Percentiles rank a stretch among this genome's conserved stretches.
These are phyloP conservation scores for Aotus griseimembra DNA, from an alignment of 2,797 vertebrate species.

Conservation along the genomic window DNA sequence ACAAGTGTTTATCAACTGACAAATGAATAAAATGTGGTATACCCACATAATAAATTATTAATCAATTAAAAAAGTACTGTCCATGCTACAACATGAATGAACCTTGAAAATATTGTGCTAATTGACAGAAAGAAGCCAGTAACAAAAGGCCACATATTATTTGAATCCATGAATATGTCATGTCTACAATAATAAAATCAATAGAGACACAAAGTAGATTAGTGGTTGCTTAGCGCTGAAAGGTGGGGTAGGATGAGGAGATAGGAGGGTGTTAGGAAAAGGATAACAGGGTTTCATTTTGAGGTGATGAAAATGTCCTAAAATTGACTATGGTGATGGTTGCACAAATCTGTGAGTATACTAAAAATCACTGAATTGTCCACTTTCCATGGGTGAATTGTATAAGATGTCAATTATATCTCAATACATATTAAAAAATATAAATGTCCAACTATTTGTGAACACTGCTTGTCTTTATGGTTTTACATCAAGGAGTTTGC, in stretches of 20 bases:
- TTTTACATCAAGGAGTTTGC: not conserved
- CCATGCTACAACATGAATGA: not conserved
- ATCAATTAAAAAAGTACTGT: not conserved
- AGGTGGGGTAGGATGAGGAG: not conserved
- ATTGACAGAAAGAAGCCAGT: not conserved
- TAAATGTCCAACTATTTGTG: not conserved
- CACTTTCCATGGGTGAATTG: not conserved
- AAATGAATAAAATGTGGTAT: not conserved
- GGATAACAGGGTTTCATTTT: not conserved
- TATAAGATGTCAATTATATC: not conserved
- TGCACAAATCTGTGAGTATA: not conserved
- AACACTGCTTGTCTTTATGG: not conserved
- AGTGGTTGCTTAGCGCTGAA: not conserved
- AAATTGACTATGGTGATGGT: not conserved
- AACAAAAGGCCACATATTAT: not conserved
- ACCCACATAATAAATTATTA: not conserved
- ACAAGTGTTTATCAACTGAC: not conserved
- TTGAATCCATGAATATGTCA: not conserved
- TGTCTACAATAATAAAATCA: not conserved
- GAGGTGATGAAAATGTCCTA: not conserved
- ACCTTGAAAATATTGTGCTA: not conserved
- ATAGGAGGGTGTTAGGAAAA: not conserved
- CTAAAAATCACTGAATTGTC: not conserved
- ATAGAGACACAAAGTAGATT: not conserved
- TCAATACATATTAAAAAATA: not conserved